Conservation (phyloP, 2,888 invertebrate species). For the Tenodera sinensis region DNA sequence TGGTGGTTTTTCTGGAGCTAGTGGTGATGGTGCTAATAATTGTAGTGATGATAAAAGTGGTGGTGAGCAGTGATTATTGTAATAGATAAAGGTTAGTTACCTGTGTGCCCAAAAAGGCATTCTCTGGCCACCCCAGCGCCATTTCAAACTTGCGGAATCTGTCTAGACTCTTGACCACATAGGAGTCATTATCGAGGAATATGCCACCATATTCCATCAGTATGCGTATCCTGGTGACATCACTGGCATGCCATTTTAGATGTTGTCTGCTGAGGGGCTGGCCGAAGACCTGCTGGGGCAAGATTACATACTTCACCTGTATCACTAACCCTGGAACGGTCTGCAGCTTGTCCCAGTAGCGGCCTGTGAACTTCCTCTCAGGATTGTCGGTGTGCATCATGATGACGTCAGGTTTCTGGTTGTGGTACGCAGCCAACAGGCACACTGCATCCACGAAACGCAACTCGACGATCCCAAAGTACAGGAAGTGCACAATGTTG, state of each 20-base stretch:
- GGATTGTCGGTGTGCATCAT: background rate
- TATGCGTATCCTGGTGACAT: background rate
- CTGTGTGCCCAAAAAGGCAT: background rate
- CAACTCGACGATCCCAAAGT: background rate
- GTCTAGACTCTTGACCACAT: background rate
- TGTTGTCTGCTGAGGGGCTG: background rate
- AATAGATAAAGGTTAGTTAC: background rate
- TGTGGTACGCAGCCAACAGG: background rate
- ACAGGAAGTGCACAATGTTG: slow-evolving; percentile 1
- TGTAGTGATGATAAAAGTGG: too few species aligned
- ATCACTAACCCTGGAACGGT: background rate
- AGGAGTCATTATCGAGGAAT: background rate
- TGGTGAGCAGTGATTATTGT: too few species aligned
- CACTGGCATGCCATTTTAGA: background rate
- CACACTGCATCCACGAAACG: background rate
- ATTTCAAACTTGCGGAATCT: slow-evolving; percentile 1
- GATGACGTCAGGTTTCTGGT: background rate
- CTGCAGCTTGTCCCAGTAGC: background rate
- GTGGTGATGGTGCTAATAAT: too few species aligned
- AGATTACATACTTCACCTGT: background rate
- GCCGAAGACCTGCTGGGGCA: background rate
- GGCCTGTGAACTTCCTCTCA: background rate
- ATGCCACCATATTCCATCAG: slow-evolving; percentile 1
- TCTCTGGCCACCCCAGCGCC: background rate
- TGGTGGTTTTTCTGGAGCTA: too few species aligned